These are phyloP conservation scores for Chymomyza caudatula DNA, from an alignment of 2,888 invertebrate species.

Conservation along the genomic window DNA sequence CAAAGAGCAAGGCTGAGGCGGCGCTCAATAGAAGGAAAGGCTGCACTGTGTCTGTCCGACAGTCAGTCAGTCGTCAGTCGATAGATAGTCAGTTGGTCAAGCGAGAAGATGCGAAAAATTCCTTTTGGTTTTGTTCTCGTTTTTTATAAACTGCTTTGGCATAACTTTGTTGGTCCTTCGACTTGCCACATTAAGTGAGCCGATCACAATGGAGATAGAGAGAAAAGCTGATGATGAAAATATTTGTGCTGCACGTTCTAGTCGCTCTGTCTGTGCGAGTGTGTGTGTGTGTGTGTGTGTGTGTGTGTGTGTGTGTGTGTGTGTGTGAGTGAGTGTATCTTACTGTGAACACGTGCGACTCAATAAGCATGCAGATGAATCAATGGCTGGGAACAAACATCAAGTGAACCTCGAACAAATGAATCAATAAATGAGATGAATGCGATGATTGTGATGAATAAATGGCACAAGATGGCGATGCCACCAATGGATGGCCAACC, in stretches of 20 bases:
- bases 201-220: neutral
- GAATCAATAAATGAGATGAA: conserved; percentile 58
- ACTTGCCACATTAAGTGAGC: neutral
- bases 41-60: neutral
- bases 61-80: neutral
- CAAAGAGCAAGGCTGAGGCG: conserved; percentile 2
- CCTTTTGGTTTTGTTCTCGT: neutral
- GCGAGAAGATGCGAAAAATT: conserved; percentile 1
- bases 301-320: conserved; percentile 15
- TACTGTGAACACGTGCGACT: conserved; percentile 37
- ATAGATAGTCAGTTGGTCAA: neutral
- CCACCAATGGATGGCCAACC: neutral
- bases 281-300: conserved; percentile 16
- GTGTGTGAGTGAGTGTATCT: conserved; percentile 38
- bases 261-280: neutral
- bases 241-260: neutral
- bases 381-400: conserved; percentile 6
- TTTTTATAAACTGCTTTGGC: neutral
- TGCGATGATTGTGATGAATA: conserved; percentile 23
- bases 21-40: conserved; percentile 1
- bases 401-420: conserved; percentile 37
- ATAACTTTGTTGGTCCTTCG: conserved; percentile 26
- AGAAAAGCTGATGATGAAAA: conserved; percentile 10
- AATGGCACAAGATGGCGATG: conserved; percentile 55
- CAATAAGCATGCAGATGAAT: neutral